Base-by-base conservation (phyloP, 2,888 invertebrate species). In the Leuctra nigra region DNA sequence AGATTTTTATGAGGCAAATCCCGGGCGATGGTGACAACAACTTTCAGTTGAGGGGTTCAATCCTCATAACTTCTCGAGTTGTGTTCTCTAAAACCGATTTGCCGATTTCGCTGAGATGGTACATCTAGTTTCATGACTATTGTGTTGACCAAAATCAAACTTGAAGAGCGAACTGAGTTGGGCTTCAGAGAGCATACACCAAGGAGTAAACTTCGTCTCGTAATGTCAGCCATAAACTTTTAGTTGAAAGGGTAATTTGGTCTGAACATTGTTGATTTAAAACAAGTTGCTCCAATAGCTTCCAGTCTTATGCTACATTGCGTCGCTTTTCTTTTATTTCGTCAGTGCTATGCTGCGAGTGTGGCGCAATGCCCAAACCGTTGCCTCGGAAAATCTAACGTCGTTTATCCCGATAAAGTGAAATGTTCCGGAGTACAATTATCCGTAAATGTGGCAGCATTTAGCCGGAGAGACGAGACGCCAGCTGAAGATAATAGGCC, bases 381-480 rank as follows among this genome's bases (percentile, higher is more conserved):
- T 44, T 23, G 20, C 23, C 20, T 22, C 3, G 20, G 44, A 11
- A 23, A 44, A 16, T 39, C 39, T 16, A 20, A 9, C 33, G 50
- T 18, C 50, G 35, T 33, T 33, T 18, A 50, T 50, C 20, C 36
- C 33, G 50, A 50, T 50, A 20, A 50, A 50, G 50, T 35, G 35
- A 35, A 35, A 16, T 22, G 33, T 35, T 18, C 47, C 47, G 47
- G 35, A 35, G 20, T 11, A 35, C 50, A 50, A 50, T 50, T 50
- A 50, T 35, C 33, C 29, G 50, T 33, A 29, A 50, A 35, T 50
- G 50, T 50, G 50, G 35, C 50, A 35, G 35, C 50, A 33, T 29
- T 11, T 16, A 44, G 44, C 6, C 48, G 2, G 6, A 20, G 48
- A 16, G 13, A 2, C 13, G 11, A 11, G 48, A 33, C 48, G 48